A percentile compares a stretch with the other conserved stretches of the same genome.
phyloP scores from a whole-genome alignment of 2,797 vertebrate genomes.

The Rhodeus uyekii region DNA sequence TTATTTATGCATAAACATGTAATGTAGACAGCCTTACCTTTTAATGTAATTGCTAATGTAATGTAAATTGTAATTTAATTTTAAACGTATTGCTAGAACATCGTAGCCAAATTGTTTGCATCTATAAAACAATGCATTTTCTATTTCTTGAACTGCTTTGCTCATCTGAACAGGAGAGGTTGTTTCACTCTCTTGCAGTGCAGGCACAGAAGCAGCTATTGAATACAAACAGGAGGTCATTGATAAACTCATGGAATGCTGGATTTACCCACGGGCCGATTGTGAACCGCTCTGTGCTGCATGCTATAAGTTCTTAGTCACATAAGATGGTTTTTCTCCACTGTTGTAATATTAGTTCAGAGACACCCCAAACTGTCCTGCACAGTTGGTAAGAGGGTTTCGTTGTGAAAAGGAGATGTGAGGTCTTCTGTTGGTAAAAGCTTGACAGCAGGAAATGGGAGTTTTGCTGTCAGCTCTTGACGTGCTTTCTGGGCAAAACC shows the following conservation, averaged over 20 bases:
- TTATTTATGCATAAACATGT: too few species aligned
- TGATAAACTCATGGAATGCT: background rate
- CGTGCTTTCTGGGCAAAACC: background rate
- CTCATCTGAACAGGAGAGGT: background rate
- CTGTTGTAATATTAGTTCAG: background rate
- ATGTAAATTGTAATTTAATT: too few species aligned
- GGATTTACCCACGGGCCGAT: background rate
- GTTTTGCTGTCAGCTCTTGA: slow-evolving; percentile 4
- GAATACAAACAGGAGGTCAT: background rate
- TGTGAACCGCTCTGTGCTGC: background rate
- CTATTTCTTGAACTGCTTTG: background rate
- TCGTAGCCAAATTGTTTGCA: too few species aligned
- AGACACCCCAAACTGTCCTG: background rate
- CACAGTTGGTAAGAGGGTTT: background rate
- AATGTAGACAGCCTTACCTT: too few species aligned
- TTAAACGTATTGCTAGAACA: too few species aligned
- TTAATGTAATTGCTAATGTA: too few species aligned
- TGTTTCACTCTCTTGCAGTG: background rate
- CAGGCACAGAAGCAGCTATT: background rate
- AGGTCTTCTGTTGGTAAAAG: slow-evolving; percentile 8
- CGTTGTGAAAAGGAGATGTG: background rate
- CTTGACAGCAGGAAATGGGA: slow-evolving; percentile 1
- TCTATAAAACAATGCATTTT: too few species aligned
- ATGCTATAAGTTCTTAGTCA: background rate
- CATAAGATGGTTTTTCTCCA: background rate